Evolutionary conservation across 2,797 vertebrate genomes (phyloP), one percentile per base, ranked within the genome.

Genomic region (Masticophis lateralis): DNA sequence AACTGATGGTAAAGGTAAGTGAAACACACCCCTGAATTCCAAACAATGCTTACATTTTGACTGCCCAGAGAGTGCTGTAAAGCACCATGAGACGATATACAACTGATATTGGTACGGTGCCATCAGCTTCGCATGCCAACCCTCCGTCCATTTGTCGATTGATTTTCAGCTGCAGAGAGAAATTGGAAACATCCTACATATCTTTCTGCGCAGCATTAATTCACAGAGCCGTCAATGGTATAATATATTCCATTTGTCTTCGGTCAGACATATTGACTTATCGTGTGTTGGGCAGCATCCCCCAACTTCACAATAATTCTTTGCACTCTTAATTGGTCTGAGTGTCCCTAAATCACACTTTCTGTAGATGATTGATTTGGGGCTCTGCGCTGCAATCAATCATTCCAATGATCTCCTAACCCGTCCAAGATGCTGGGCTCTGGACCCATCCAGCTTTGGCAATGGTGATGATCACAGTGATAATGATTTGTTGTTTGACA

Each of bases 191-290:
- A 93, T 92, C 18, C 5, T 22, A 1, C 12, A 3, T 57, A 6
- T 66, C 51, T 25, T 59, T 32, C 37, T 22, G 53, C 7, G 1
- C 20, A n/a, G 57, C 4, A 51, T 66, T 51, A 69, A 57, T 22
- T 28, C 14, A 53, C 83, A 91, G 43, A 94, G 94, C 94, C 93
- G 87, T 95, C 94, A 94, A 83, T 93, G 96, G 87, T 93, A 95
- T 96, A 95, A 96, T 96, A 95, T 94, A 91, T 47, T 83, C 95
- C 94, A 55, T 95, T 96, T 83, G 20, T 83, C 74, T 83, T 83
- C 4, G 9, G 43, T 83, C 74, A 83, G 74, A 83, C 37, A 25
- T 83, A 83, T 83, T 83, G 74, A 83, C 74, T 83, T 12, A 25
- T 12, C 22, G 4, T 25, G 37, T 25, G 37, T 83, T 83, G 74